Evolutionary conservation across 92 coral and sea anemone species (phyloP).

Genomic region (Palythoa grandis): DNA sequence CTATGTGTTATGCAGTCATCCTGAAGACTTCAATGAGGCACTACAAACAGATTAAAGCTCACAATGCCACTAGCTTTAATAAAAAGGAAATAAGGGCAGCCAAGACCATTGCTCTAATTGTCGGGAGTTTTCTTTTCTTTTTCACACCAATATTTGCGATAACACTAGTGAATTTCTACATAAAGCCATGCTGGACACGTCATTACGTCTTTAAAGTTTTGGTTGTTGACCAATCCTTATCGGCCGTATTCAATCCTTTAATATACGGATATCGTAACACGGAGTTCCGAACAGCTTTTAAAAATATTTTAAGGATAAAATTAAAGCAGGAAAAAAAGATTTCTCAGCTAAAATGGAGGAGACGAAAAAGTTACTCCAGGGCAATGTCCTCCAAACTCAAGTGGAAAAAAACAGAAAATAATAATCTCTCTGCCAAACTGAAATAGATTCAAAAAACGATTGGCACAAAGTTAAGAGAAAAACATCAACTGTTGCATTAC

Average conservation of each 20-base stretch:
- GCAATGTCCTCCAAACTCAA: background rate
- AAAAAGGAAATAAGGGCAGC: slow-evolving; percentile 20
- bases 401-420: no score
- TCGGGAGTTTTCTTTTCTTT: slow-evolving; percentile 5
- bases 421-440: background rate
- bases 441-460: background rate
- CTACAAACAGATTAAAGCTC: background rate
- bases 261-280: slow-evolving; percentile 1
- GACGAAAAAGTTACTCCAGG: background rate
- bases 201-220: background rate
- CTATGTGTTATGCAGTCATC: background rate
- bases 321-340: background rate
- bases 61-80: background rate
- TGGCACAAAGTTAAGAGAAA: no score
- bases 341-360: background rate
- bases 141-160: slow-evolving; percentile 10
- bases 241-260: slow-evolving; percentile 18
- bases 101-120: background rate
- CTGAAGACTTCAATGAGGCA: background rate
- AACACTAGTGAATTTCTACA: background rate
- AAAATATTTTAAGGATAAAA: background rate
- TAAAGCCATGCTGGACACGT: background rate
- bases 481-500: no score
- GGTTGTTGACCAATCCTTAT: background rate
- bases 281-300: slow-evolving; percentile 1